Percentiles rank a stretch among this genome's conserved stretches.
These are phyloP conservation scores for Heteromyza rotundicornis DNA, from an alignment of 2,888 invertebrate species.

Conservation along the genomic window DNA sequence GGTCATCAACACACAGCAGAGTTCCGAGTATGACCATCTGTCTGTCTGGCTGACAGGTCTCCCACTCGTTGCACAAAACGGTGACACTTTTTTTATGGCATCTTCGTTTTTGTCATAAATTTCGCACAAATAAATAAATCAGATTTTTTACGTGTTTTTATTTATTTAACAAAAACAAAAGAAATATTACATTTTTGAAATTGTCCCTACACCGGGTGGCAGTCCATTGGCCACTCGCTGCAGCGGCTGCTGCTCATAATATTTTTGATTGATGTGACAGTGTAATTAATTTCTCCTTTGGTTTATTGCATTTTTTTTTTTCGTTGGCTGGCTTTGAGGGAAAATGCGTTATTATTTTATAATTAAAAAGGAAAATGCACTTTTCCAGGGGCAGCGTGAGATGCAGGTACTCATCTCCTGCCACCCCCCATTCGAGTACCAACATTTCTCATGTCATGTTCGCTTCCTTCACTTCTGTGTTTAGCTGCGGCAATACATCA, in stretches of 20 bases:
- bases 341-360: slow-evolving; percentile 1
- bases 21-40: no score
- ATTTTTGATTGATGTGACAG: slow-evolving; percentile 56
- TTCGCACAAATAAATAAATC: not conserved
- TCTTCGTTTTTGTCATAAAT: not conserved
- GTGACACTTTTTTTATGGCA: not conserved
- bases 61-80: not conserved
- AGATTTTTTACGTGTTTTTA: not conserved
- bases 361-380: slow-evolving; percentile 3
- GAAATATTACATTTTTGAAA: slow-evolving; percentile 19
- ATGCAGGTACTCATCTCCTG: not conserved
- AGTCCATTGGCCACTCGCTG: not conserved
- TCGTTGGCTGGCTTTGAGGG: no score
- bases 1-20: not conserved
- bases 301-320: no score
- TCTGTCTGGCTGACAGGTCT: no score
- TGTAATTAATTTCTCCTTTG: slow-evolving; percentile 46
- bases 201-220: not conserved
- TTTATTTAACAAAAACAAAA: not conserved
- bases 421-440: no score
- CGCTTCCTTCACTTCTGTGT: no score
- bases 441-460: no score
- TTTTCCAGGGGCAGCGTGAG: not conserved
- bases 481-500: no score
- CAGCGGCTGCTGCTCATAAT: slow-evolving; percentile 29